These are phyloP conservation scores for Callyntrura sp. DNA, from an alignment of 2,888 invertebrate genomes.

Conservation along the genomic window DNA sequence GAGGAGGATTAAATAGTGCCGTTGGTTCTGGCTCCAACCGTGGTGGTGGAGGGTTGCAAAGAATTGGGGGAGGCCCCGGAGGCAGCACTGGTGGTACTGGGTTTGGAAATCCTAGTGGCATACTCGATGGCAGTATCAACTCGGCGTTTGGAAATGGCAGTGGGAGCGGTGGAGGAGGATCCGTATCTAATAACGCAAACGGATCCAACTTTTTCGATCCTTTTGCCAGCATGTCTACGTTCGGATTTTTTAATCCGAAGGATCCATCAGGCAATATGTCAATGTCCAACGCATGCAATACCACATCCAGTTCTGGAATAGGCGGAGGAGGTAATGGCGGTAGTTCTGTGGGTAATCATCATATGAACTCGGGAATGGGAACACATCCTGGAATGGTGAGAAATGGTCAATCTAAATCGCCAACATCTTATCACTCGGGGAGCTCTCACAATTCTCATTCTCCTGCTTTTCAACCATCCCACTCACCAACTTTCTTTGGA, in stretches of 20 bases:
- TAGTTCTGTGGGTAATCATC: conserved; percentile 40
- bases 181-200: conserved; percentile 34
- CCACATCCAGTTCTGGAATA: conserved; percentile 51
- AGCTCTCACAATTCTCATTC: conserved; percentile 77
- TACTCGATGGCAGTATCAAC: conserved; percentile 47
- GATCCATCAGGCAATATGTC: conserved; percentile 77
- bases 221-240: conserved; percentile 82
- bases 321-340: conserved; percentile 55
- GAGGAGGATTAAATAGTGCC: conserved; percentile 57
- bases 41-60: conserved; percentile 24
- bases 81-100: conserved; percentile 60
- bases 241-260: conserved; percentile 83
- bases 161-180: conserved; percentile 85
- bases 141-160: conserved; percentile 78
- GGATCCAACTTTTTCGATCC: conserved; percentile 80
- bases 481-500: conserved; percentile 81
- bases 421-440: conserved; percentile 72
- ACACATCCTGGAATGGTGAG: conserved; percentile 68
- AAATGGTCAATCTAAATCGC: conserved; percentile 77
- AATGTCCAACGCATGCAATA: conserved; percentile 49
- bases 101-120: conserved; percentile 66
- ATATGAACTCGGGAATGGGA: conserved; percentile 61
- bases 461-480: conserved; percentile 79
- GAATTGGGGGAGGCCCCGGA: conserved; percentile 40
- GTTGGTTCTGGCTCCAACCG: conserved; percentile 64